These are phyloP conservation scores for Spermophilus dauricus DNA, from an alignment of 2,113 vertebrate genomes.

Conservation along the genomic window DNA sequence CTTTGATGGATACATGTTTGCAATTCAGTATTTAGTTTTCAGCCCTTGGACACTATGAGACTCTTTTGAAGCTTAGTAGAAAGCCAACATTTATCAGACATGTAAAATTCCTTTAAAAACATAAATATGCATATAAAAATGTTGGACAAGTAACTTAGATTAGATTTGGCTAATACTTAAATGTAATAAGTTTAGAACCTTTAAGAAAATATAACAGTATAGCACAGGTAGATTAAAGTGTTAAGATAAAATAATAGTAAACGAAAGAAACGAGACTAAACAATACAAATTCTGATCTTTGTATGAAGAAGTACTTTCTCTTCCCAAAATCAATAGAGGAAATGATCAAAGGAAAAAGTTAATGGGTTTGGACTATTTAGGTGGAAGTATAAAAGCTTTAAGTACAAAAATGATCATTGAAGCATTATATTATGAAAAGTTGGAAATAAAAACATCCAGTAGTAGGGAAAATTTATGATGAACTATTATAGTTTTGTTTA, in stretches of 20 bases:
- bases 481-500: background rate
- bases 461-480: background rate
- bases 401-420: background rate
- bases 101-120: conserved; percentile 42
- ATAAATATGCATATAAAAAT: conserved; percentile 41
- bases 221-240: background rate
- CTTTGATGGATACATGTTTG: too few relatives aligned
- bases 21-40: too few relatives aligned
- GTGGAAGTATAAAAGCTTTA: conserved; percentile 2
- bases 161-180: conserved; percentile 16
- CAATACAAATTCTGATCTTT: background rate
- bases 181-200: conserved; percentile 18
- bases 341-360: conserved; percentile 31
- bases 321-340: conserved; percentile 24
- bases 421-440: conserved; percentile 27
- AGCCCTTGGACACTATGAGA: too few relatives aligned
- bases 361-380: background rate
- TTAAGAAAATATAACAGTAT: background rate
- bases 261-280: background rate
- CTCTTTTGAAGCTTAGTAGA: background rate
- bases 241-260: background rate
- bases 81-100: conserved; percentile 2
- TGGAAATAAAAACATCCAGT: background rate
- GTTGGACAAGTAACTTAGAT: background rate
- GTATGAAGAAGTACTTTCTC: background rate